These are phyloP conservation scores for Crocodylus rhombifer DNA, from an alignment of 2,797 vertebrate species.

Conservation along the genomic window DNA sequence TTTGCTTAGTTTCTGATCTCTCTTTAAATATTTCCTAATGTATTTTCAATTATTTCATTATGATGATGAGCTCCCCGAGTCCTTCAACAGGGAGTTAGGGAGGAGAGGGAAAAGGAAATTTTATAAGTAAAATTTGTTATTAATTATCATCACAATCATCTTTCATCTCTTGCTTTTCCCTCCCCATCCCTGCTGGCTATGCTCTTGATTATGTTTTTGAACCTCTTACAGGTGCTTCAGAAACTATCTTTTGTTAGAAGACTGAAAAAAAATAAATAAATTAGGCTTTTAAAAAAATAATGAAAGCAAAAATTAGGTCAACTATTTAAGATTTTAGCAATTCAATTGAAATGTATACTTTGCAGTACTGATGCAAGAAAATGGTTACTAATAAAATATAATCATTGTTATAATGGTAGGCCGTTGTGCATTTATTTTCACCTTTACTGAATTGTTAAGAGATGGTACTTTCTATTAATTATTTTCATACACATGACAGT, in stretches of 20 bases:
- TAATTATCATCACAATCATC: not conserved
- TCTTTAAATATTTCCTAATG: not conserved
- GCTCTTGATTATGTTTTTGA: not conserved
- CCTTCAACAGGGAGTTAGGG: not conserved
- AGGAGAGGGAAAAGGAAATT: not conserved
- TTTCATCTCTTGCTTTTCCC: not conserved
- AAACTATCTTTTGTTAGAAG: not conserved
- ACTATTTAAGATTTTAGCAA: not conserved
- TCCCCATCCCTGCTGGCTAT: not conserved
- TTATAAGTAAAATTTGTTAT: not conserved
- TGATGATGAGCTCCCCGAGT: not conserved
- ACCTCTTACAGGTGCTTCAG: not conserved
- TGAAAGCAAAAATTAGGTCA: not conserved
- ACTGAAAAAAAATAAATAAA: not conserved
- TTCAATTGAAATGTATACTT: not conserved
- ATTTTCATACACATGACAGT: not conserved
- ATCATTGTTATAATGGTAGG: not conserved
- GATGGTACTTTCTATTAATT: too few species aligned
- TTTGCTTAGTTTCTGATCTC: accelerated
- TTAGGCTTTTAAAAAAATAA: too few species aligned
- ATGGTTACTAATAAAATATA: not conserved
- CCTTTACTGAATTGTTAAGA: not conserved
- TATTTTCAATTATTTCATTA: not conserved
- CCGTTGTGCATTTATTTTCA: not conserved
- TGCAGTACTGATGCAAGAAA: not conserved